Conservation (phyloP, 2,113 vertebrate species). For the Bubo bubo region DNA sequence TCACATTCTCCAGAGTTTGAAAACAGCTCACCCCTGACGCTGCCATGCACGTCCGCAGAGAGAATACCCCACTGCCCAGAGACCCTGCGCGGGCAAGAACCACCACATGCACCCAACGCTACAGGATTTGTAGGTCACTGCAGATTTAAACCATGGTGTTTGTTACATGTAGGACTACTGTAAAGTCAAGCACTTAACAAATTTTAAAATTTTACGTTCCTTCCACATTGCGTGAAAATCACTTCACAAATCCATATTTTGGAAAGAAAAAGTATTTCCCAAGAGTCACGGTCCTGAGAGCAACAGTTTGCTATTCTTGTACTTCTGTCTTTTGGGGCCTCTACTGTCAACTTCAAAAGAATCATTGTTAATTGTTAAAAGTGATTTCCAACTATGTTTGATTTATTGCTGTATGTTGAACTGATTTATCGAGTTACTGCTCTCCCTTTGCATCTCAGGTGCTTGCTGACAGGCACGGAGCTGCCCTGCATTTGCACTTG, state of each 20-base stretch:
- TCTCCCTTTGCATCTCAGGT: constrained; percentile 23
- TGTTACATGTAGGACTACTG: not conserved
- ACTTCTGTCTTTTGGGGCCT: not conserved
- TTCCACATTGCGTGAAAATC: not conserved
- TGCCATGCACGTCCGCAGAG: rapidly evolving
- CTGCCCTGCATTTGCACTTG: not conserved
- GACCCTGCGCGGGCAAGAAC: rapidly evolving
- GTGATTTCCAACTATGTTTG: not conserved
- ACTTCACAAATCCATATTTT: not conserved
- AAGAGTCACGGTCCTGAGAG: not conserved
- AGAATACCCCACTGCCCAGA: not conserved
- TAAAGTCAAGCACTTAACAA: not conserved
- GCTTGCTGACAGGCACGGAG: not conserved
- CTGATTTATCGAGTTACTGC: not conserved
- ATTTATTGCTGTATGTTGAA: constrained; percentile 20
- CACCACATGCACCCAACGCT: rapidly evolving
- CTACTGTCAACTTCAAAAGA: constrained; percentile 13
- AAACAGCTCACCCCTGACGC: not conserved
- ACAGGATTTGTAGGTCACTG: not conserved
- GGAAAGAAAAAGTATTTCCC: not conserved
- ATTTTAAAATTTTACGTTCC: not conserved
- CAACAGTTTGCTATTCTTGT: not conserved
- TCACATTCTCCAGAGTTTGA: not conserved
- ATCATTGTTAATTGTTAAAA: not conserved
- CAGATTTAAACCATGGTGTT: not conserved